phyloP scores from a whole-genome alignment of 2,113 vertebrate species.

The Neolamprologus longior region DNA sequence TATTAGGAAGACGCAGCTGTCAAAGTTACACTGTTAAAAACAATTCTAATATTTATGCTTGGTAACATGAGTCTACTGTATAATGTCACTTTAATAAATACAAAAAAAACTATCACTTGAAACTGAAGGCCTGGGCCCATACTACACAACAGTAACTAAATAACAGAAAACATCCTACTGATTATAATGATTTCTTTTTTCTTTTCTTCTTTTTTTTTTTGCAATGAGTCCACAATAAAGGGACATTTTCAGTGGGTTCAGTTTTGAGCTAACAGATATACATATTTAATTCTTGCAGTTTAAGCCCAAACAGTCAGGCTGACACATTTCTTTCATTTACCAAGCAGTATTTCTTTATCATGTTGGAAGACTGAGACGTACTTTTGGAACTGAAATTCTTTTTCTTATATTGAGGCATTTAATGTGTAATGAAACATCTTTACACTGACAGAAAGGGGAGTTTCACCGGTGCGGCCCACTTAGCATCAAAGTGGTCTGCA shows the following conservation, averaged over 20 bases:
- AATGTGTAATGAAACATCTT: neutral
- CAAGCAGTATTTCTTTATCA: neutral
- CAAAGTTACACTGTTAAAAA: neutral
- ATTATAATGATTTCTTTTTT: neutral
- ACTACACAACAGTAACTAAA: neutral
- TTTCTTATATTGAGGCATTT: neutral
- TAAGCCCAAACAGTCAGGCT: neutral
- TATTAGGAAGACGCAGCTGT: neutral
- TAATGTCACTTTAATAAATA: neutral
- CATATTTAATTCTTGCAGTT: neutral
- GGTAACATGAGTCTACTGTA: neutral
- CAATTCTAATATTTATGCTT: neutral
- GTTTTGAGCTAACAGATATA: neutral
- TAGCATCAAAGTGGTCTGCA: neutral
- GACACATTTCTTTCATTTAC: neutral
- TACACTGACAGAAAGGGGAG: neutral
- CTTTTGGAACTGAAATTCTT: neutral
- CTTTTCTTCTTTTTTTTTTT: neutral
- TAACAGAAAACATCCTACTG: neutral
- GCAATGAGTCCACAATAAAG: neutral
- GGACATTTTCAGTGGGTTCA: neutral
- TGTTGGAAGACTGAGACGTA: neutral
- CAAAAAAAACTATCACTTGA: neutral
- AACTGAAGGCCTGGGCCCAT: neutral
- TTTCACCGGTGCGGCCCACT: neutral